Conservation (phyloP, 2,797 vertebrate species). For the Sorex maritimensis region DNA sequence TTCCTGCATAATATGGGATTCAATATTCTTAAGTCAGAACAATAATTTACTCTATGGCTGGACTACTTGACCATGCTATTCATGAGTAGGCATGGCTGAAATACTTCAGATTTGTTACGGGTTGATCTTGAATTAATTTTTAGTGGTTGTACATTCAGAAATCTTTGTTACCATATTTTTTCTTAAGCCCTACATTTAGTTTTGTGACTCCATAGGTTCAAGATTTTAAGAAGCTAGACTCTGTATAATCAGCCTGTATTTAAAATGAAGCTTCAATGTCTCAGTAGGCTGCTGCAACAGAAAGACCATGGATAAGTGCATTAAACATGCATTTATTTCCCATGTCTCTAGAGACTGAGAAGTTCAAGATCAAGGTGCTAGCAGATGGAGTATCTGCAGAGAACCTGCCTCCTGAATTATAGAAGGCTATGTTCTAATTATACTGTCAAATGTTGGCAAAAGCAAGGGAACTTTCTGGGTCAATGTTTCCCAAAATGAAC, state of each 20-base stretch:
- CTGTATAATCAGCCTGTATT: too few relatives aligned
- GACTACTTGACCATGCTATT: neutral
- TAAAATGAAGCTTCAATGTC: neutral
- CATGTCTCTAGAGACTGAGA: neutral
- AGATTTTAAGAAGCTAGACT: too few relatives aligned
- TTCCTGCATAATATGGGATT: conserved; percentile 29
- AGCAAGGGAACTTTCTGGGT: neutral
- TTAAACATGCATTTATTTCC: neutral
- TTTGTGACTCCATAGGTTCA: too few relatives aligned
- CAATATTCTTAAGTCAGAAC: conserved; percentile 8
- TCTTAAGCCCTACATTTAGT: too few relatives aligned
- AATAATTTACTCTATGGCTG: neutral
- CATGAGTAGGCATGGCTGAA: too few relatives aligned
- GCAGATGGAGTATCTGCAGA: neutral
- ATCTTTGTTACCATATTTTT: too few relatives aligned
- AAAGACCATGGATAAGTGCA: neutral
- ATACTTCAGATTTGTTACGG: too few relatives aligned
- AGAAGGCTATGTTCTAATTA: neutral
- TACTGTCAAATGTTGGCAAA: neutral
- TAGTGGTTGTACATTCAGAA: too few relatives aligned
- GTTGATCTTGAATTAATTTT: too few relatives aligned
- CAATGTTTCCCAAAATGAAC: too few relatives aligned
- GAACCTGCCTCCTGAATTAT: neutral
- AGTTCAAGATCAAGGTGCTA: neutral
- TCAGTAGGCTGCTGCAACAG: neutral